Percentiles rank a stretch among this genome's conserved stretches.
Evolutionary conservation across 2,113 vertebrate species (phyloP).

Genomic region (Cervus canadensis): DNA sequence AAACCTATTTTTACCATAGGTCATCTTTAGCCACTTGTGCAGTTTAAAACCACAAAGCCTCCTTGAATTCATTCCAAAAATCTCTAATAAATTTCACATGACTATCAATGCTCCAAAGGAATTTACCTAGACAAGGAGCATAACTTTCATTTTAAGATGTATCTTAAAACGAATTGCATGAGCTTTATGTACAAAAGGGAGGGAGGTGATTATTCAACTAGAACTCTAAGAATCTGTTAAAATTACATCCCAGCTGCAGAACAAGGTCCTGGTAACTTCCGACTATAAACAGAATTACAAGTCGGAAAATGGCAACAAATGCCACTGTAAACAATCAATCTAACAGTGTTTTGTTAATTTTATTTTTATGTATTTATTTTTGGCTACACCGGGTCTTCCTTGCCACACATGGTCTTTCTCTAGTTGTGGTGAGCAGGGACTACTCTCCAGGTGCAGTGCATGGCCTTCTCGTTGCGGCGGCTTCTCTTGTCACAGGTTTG

Average conservation of each 20-base stretch:
- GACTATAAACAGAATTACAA: background rate
- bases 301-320: background rate
- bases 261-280: background rate
- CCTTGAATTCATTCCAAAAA: constrained; percentile 37
- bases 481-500: rapidly evolving
- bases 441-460: background rate
- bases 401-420: background rate
- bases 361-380: background rate
- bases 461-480: background rate
- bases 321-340: background rate
- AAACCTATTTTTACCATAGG: background rate
- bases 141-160: background rate
- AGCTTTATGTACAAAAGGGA: background rate
- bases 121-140: background rate
- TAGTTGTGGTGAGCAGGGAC: background rate
- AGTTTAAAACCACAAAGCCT: constrained; percentile 36
- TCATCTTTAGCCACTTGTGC: constrained; percentile 3
- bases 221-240: background rate
- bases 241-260: background rate
- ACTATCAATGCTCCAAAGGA: background rate
- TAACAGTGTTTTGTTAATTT: background rate
- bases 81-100: background rate
- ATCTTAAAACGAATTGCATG: background rate
- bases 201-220: background rate
- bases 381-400: background rate